Base-by-base conservation (phyloP, 1,140 invertebrate genomes). In the Eciton burchellii region DNA sequence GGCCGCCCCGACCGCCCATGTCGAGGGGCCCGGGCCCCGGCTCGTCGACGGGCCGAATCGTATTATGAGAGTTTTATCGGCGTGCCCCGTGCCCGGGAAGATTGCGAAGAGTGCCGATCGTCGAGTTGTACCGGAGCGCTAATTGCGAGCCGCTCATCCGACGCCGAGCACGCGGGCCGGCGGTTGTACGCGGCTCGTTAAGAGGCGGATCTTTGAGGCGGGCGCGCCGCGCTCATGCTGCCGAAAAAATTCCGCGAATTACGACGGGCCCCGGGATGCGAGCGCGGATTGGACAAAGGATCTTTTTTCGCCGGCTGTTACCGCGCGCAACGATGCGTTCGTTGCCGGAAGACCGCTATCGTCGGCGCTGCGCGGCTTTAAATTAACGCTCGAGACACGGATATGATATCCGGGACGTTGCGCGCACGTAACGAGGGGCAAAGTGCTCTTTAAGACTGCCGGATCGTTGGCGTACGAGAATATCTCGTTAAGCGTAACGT, bases 11-110 rank as follows among this genome's bases (percentile, higher is more conserved):
- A 88, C 86, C 86, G 86, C 86, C 86, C 86, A 88, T 81, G 85
- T 88, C 79, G 87, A 85, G 43, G n/a, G 52, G 71, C 11, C 43
- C 57, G 73, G 35, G 63, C 16, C 47, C 45, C 49, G 49, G n/a
- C 41, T n/a, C n/a, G n/a, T n/a, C 52, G 74, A 45, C 66, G 14
- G 65, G 35, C 56, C 68, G 73, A 89, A 89, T 88, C 84, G 73
- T 88, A 88, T 89, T 90, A 85, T 85, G 57, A 85, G 84, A 83
- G 65, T 89, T 90, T 90, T 90, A 89, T 90, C 89, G 84, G 70
- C 63, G 12, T 70, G 68, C 45, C 73, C 49, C 57, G 66, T 56
- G 71, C 41, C 62, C 60, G 59, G 35, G 81, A 77, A 68, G 81
- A 66, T 74, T 43, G 79, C 84, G 57, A 83, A 83, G 84, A 86